Base-by-base conservation (phyloP, 2,888 invertebrate genomes). In the Hedychridium roseum region DNA sequence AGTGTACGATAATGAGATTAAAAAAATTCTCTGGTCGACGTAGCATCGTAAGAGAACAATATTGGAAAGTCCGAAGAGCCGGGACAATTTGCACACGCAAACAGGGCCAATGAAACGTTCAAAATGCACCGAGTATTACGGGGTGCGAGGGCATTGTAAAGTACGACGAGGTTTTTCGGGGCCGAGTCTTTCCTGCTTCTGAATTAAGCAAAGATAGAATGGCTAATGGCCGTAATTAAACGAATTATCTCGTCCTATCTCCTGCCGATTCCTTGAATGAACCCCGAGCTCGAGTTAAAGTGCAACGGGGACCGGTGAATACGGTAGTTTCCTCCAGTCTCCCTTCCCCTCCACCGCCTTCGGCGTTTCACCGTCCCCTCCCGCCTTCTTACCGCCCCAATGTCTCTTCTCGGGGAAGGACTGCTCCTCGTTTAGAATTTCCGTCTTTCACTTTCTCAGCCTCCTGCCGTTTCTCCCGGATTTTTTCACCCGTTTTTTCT, bases 221-320 rank as follows among this genome's bases (percentile, higher is more conserved):
- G 53, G 46, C 60, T 60, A 60, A 63, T 63, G 55, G 54, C 36
- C 47, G 57, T 64, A 60, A 63, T 63, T 63, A 64, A 63, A 57
- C 45, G 55, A 55, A 54, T 64, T 57, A 57, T 53, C 47, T 40
- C 40, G 52, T 46, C 37, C 45, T 45, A 30, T 54, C 50, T 43
- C 20, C 41, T 46, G 46, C 28, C 50, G 36, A n/a, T 43, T 48
- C 38, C 30, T 47, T 39, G 14, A 42, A 45, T 31, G n/a, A 17
- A n/a, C 30, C 37, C 43, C 38, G 31, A 28, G 17, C 28, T 21
- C 28, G 27, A 40, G 43, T 50, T 44, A 38, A 44, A 32, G 35
- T 47, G 49, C 42, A 41, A 28, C 36, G 16, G 37, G 17, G 44
- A 28, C 34, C 36, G n/a, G 23, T 41, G 50, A 39, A 49, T 50